A percentile compares a stretch with the other conserved stretches of the same genome.
These are phyloP conservation scores for Hyaena hyaena DNA, from an alignment of 2,113 vertebrate genomes.

Conservation along the genomic window DNA sequence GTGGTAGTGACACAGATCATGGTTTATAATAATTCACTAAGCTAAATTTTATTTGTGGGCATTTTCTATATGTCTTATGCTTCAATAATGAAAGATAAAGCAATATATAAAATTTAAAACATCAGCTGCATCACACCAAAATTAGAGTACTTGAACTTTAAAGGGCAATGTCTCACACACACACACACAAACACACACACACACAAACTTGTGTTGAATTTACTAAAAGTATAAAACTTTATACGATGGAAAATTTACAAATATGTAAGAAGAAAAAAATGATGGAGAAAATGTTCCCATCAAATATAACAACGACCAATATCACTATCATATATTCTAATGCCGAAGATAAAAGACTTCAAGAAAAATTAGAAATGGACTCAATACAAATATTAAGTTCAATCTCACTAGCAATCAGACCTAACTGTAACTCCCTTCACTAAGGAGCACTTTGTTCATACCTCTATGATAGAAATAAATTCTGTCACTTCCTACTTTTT, in stretches of 20 bases:
- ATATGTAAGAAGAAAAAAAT: background rate
- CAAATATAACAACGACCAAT: background rate
- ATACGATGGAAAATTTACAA: background rate
- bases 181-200: background rate
- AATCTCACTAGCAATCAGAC: background rate
- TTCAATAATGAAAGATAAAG: conserved; percentile 51
- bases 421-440: background rate
- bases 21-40: background rate
- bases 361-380: conserved; percentile 11
- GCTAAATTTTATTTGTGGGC: background rate
- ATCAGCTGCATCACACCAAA: conserved; percentile 26
- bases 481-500: background rate
- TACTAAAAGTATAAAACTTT: conserved; percentile 21
- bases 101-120: background rate
- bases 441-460: conserved; percentile 11
- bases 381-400: conserved; percentile 41
- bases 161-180: background rate
- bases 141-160: conserved; percentile 42
- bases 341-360: background rate
- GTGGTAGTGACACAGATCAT: background rate
- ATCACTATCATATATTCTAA: background rate
- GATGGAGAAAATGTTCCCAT: background rate
- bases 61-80: background rate
- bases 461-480: conserved; percentile 28
- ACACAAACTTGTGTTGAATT: background rate